phyloP scores from a whole-genome alignment of 2,888 invertebrate genomes.

The Tiphia femorata region DNA sequence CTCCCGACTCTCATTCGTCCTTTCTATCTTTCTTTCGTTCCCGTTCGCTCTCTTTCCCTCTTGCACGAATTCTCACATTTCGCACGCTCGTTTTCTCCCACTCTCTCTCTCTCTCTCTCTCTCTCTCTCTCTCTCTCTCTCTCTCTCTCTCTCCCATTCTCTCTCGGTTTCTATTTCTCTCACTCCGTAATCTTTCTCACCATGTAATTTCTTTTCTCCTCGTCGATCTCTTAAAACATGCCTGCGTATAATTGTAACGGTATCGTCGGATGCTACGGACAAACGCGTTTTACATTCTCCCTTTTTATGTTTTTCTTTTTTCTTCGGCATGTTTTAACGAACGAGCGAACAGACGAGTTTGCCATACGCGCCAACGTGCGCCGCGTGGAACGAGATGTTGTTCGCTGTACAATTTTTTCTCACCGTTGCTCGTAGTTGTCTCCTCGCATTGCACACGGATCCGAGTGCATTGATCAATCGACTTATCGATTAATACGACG shows the following conservation, averaged over 20 bases:
- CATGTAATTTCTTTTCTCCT: too few relatives aligned
- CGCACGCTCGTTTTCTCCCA: background rate
- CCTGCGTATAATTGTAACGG: too few relatives aligned
- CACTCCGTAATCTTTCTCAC: too few relatives aligned
- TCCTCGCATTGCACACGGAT: too few relatives aligned
- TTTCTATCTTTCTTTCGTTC: slow-evolving; percentile 2
- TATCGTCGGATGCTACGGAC: too few relatives aligned
- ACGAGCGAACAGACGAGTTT: background rate
- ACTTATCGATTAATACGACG: slow-evolving; percentile 17
- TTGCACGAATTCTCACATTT: background rate
- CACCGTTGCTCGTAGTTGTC: too few relatives aligned
- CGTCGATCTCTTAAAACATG: too few relatives aligned
- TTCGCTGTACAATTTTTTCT: slow-evolving; percentile 2
- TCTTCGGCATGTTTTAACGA: background rate
- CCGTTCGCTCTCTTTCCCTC: slow-evolving; percentile 3
- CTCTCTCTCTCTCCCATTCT: background rate
- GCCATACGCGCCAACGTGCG: slow-evolving; percentile 1
- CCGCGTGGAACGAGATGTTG: background rate
- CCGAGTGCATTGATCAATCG: too few relatives aligned
- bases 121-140: background rate
- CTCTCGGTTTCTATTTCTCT: too few relatives aligned
- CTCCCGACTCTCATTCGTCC: slow-evolving; percentile 9
- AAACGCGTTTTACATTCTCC: background rate
- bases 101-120: background rate
- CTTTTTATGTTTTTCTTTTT: slow-evolving; percentile 2